Percentiles rank a stretch among this genome's conserved stretches.
Conservation (phyloP, 2,113 vertebrate species). For the Upupa epops region DNA sequence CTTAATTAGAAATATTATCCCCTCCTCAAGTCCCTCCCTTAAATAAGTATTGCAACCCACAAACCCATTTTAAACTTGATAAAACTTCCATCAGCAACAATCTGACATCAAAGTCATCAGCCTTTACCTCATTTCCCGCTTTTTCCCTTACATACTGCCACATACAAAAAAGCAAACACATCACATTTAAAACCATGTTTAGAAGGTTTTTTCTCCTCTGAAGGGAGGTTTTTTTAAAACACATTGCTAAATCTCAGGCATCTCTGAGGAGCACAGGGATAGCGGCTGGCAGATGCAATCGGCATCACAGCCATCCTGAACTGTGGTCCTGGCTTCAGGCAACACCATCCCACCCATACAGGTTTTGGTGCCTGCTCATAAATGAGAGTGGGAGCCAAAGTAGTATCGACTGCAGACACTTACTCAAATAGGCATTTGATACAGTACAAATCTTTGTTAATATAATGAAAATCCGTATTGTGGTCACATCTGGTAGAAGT, state of each 20-base stretch:
- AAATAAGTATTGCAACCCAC: background rate
- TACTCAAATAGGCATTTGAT: background rate
- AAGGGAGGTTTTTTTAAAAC: background rate
- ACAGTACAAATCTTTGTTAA: background rate
- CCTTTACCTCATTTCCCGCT: background rate
- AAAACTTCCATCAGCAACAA: background rate
- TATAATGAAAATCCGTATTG: background rate
- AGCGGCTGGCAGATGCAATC: background rate
- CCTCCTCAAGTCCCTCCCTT: background rate
- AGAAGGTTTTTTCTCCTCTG: background rate
- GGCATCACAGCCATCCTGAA: accelerated
- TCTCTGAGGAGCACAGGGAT: background rate
- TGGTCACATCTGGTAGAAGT: background rate
- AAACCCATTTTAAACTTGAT: background rate
- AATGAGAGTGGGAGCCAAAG: accelerated
- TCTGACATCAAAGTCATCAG: background rate
- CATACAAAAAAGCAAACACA: background rate
- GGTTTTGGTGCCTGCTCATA: background rate
- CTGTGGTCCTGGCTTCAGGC: background rate
- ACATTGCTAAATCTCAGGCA: background rate
- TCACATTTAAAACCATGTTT: background rate
- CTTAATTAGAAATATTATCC: background rate
- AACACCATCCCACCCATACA: background rate
- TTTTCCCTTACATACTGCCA: background rate
- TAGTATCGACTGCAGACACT: background rate